Conservation (phyloP, 2,888 invertebrate genomes). For the Synergus laeviventris region DNA sequence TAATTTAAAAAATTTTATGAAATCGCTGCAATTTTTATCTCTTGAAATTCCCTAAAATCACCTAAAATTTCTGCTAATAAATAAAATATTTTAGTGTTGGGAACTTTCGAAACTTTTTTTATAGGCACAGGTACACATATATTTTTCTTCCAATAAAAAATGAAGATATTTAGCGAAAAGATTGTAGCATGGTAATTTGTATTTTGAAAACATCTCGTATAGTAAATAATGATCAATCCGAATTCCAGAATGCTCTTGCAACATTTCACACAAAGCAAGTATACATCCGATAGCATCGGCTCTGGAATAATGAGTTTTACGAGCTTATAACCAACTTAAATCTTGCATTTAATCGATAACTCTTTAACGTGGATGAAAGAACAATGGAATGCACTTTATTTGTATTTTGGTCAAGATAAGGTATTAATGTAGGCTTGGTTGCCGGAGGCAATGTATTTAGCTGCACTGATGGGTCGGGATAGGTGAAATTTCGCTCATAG, state of each 20-base stretch:
- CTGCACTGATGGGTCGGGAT: slow-evolving; percentile 11
- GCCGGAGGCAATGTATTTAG: slow-evolving; percentile 14
- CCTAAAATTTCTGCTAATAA: no score
- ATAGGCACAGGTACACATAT: no score
- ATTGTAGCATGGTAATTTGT: no score
- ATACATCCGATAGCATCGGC: slow-evolving; percentile 6
- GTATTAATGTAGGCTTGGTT: slow-evolving; percentile 16
- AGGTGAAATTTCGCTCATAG: slow-evolving; percentile 23
- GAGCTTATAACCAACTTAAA: slow-evolving; percentile 33
- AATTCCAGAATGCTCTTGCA: slow-evolving; percentile 9
- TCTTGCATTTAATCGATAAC: slow-evolving; percentile 21
- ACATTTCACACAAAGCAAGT: not conserved
- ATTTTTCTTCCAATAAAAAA: no score
- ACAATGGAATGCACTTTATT: slow-evolving; percentile 29
- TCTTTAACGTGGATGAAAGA: slow-evolving; percentile 19
- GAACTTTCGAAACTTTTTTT: no score
- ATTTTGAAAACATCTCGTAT: not conserved
- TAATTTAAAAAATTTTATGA: no score
- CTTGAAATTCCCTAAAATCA: no score
- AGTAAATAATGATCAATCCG: slow-evolving; percentile 24
- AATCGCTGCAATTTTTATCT: no score
- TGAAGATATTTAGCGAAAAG: no score
- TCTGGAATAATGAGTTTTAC: slow-evolving; percentile 35
- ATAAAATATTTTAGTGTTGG: no score
- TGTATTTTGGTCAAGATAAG: slow-evolving; percentile 28